Evolutionary conservation across 2,797 vertebrate genomes (phyloP).

Genomic region (Cynopterus sphinx): DNA sequence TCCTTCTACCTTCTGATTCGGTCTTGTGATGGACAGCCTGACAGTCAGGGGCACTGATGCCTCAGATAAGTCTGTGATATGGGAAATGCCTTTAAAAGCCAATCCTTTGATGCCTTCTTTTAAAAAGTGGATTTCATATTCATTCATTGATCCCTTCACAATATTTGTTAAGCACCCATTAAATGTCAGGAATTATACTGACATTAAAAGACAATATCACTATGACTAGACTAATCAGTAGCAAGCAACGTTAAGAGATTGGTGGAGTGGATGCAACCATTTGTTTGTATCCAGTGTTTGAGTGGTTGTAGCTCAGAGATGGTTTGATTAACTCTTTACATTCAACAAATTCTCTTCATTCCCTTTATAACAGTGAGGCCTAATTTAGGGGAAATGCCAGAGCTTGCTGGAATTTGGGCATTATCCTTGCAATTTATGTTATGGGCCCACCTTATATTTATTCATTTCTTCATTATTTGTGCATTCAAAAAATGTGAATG

Average conservation of each 20-base stretch:
- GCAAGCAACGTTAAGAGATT: not conserved
- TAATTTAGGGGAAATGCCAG: not conserved
- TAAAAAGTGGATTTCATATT: constrained; percentile 26
- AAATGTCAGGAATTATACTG: not conserved
- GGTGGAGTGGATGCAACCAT: not conserved
- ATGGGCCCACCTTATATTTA: not conserved
- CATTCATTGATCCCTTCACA: not conserved
- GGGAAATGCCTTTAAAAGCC: constrained; percentile 57
- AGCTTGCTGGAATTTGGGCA: not conserved
- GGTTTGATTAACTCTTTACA: not conserved
- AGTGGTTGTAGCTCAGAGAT: not conserved
- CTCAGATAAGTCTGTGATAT: constrained; percentile 15
- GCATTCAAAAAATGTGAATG: not conserved
- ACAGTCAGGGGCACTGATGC: not conserved
- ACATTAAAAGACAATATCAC: not conserved
- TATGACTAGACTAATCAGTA: not conserved
- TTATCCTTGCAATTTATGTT: not conserved
- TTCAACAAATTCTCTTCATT: not conserved
- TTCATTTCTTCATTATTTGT: not conserved
- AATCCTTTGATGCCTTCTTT: constrained; percentile 62
- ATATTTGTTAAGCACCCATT: not conserved
- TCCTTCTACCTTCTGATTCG: not conserved
- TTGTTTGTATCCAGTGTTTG: not conserved
- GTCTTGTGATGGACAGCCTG: not conserved
- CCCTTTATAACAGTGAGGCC: not conserved